Evolutionary conservation across 2,888 invertebrate genomes (phyloP), one percentile per base, ranked within the genome.

Genomic region (Rapana venosa): DNA sequence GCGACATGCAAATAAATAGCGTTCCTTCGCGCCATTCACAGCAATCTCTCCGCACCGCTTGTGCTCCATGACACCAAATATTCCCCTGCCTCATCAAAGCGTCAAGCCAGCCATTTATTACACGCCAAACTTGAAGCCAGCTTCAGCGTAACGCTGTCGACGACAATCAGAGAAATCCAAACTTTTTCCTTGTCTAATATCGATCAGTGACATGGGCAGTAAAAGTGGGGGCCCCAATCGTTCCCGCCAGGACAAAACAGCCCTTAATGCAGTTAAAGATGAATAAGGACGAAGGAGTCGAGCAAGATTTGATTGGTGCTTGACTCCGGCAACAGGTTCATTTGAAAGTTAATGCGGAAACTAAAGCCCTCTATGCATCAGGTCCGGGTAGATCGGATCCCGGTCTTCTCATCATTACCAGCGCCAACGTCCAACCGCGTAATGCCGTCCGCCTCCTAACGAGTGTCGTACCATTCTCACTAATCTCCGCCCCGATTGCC

Each of bases 281-380:
- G 88, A 56, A 88, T 88, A 56, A 88, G 83, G 35, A 35, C 61
- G 85, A 66, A 56, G 35, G 56, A 70, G 74, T 26, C 8, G 84
- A 26, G 66, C 83, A 20, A 5, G 86, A 87, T 87, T 89, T 89
- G 89, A 87, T 86, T 74, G 89, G 89, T 77, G 77, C 58, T 86
- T 36, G 88, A 84, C 36, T 35, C 61, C 36, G 86, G 89, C 86
- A 89, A 89, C 89, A 89, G 89, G 89, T 89, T 81, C 89, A 89
- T 89, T 89, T 89, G 89, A 89, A 89, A 89, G 89, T 89, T 89
- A 89, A 89, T 84, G 89, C 89, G 89, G 89, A 66, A 87, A 87
- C 87, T 79, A 26, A 58, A 89, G 79, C 86, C 77, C 61, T 74
- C 70, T 74, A 87, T 74, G 87, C 87, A 87, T 87, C 87, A 87